Evolutionary conservation across 2,113 vertebrate species (phyloP).

Genomic region (Callionymus lyra): DNA sequence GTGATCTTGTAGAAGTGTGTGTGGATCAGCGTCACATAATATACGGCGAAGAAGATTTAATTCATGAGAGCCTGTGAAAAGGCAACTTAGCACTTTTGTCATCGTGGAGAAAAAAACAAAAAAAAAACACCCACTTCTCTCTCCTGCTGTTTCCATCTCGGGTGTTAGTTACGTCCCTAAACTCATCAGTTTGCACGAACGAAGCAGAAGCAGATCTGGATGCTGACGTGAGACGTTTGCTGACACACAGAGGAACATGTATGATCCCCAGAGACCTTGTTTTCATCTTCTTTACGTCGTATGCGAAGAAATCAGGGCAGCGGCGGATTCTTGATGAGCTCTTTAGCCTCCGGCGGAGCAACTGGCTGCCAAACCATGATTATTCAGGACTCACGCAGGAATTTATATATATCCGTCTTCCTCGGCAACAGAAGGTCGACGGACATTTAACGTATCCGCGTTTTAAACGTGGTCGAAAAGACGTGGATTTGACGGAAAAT

Average conservation of each 20-base stretch:
- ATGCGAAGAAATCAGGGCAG: slow-evolving; percentile 16
- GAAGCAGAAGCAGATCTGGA: background rate
- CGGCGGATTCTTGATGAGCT: slow-evolving; percentile 12
- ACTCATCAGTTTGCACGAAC: background rate
- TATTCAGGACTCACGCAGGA: no score
- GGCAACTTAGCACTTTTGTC: slow-evolving; percentile 7
- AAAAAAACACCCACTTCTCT: background rate
- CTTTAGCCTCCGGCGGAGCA: slow-evolving; percentile 16
- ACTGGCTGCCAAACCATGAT: slow-evolving; percentile 10
- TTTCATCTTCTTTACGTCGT: background rate
- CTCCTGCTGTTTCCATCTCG: background rate
- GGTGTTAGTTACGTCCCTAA: slow-evolving; percentile 1
- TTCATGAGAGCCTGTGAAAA: background rate
- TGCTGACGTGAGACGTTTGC: background rate
- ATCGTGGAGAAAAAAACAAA: slow-evolving; percentile 14
- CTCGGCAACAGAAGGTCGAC: no score
- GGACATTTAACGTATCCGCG: slow-evolving; percentile 2
- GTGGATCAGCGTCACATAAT: no score
- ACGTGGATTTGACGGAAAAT: background rate
- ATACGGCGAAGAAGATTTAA: no score
- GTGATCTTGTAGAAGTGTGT: no score
- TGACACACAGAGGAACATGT: background rate
- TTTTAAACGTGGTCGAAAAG: background rate
- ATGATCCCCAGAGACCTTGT: slow-evolving; percentile 1
- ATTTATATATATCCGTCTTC: no score